These are phyloP conservation scores for Chaetophractus vellerosus DNA, from an alignment of 2,797 vertebrate species.

Conservation along the genomic window DNA sequence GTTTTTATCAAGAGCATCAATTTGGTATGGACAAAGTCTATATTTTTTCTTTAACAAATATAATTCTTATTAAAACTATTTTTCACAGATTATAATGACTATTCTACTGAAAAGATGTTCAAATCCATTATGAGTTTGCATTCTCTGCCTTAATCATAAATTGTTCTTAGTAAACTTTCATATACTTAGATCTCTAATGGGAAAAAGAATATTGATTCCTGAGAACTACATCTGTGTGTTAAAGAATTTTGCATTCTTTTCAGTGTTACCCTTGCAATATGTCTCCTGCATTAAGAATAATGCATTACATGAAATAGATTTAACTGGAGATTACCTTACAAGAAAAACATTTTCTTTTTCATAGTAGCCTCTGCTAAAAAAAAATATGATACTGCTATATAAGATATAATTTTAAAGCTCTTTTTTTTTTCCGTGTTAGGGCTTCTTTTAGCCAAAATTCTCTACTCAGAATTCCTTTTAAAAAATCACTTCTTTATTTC, in stretches of 20 bases:
- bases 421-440: not conserved
- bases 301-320: not conserved
- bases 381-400: not conserved
- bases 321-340: conserved; percentile 34
- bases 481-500: conserved; percentile 91
- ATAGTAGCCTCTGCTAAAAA: conserved; percentile 15
- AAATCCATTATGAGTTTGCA: conserved; percentile 45
- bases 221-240: not conserved
- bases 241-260: not conserved
- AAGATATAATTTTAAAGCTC: not conserved
- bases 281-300: conserved; percentile 32
- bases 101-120: conserved; percentile 47
- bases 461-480: conserved; percentile 79
- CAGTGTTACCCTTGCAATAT: not conserved
- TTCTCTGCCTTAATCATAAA: conserved; percentile 23
- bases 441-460: conserved; percentile 44
- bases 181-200: conserved; percentile 14
- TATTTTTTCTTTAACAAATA: conserved; percentile 80
- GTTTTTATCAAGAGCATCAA: conserved; percentile 88
- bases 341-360: conserved; percentile 58
- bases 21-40: conserved; percentile 85
- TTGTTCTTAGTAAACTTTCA: not conserved
- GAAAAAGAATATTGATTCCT: not conserved
- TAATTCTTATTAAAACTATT: conserved; percentile 75
- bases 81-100: conserved; percentile 70